phyloP scores from a whole-genome alignment of 2,113 vertebrate species.

The Mixornis gularis region DNA sequence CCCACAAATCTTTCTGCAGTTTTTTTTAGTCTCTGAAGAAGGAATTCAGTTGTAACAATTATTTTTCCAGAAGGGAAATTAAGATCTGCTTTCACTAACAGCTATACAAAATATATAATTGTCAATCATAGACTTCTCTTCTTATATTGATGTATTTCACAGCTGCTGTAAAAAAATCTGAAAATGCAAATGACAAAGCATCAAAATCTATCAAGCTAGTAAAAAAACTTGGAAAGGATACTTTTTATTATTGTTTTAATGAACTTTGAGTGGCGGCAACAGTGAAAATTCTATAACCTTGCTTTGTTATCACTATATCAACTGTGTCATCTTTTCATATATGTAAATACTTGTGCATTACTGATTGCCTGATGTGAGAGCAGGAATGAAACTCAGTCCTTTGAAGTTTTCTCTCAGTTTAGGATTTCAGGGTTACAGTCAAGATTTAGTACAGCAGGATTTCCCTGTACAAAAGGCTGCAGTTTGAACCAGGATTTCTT shows the following conservation, averaged over 20 bases:
- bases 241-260: background rate
- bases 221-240: background rate
- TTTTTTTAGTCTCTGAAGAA: background rate
- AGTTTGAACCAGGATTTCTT: background rate
- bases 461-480: background rate
- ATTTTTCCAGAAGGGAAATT: background rate
- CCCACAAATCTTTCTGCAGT: background rate
- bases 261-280: background rate
- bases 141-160: background rate
- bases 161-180: background rate
- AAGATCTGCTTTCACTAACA: background rate
- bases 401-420: background rate
- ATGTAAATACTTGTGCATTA: background rate
- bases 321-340: background rate
- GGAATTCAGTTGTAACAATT: background rate
- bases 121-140: background rate
- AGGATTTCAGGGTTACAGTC: background rate
- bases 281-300: background rate
- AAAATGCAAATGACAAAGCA: background rate
- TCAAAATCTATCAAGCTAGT: background rate
- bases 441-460: background rate
- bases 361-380: background rate
- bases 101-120: background rate
- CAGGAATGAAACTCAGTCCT: background rate
- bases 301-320: background rate